Evolutionary conservation across 30 jellyfish, hydroid and myxozoan genomes (phyloP).

Genomic region (Aurelia sp.): DNA sequence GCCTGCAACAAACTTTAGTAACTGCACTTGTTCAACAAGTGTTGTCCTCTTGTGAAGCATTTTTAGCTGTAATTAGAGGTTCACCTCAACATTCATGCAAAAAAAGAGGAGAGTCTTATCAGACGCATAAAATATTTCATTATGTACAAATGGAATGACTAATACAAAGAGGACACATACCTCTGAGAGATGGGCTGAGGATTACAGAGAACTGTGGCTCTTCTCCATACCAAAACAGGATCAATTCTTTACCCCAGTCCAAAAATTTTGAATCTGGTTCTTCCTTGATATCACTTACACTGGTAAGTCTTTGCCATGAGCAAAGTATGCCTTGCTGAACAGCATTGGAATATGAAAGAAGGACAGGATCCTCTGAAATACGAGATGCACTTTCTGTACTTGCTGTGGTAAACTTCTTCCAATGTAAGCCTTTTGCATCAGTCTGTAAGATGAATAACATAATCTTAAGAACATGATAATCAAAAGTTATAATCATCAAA

Average conservation of each 20-base stretch:
- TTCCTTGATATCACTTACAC: conserved; percentile 32
- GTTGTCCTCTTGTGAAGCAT: too few species aligned
- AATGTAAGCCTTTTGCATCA: conserved; percentile 89
- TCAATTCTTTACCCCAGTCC: conserved; percentile 75
- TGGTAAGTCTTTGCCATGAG: conserved; percentile 79
- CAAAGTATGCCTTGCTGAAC: conserved; percentile 79
- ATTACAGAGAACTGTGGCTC: conserved; percentile 82
- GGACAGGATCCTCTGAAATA: conserved; percentile 88
- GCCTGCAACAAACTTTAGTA: too few species aligned
- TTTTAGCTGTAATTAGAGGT: too few species aligned
- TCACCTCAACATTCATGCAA: too few species aligned
- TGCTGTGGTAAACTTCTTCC: conserved; percentile 83
- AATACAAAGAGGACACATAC: conserved; percentile 9
- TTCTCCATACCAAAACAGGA: conserved; percentile 96
- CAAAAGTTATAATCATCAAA: not conserved
- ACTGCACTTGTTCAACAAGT: too few species aligned
- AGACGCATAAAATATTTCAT: too few species aligned
- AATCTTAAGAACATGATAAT: not conserved
- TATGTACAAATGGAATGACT: too few species aligned
- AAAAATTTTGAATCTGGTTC: conserved; percentile 50
- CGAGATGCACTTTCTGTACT: conserved; percentile 41
- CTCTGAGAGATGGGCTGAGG: conserved; percentile 70
- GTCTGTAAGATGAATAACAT: conserved; percentile 61
- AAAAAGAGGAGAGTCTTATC: too few species aligned
- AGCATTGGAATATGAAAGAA: conserved; percentile 83